Percentiles rank a stretch among this genome's conserved stretches.
These are phyloP conservation scores for Dreissena polymorpha DNA, from an alignment of 1,140 invertebrate genomes.

Conservation along the genomic window DNA sequence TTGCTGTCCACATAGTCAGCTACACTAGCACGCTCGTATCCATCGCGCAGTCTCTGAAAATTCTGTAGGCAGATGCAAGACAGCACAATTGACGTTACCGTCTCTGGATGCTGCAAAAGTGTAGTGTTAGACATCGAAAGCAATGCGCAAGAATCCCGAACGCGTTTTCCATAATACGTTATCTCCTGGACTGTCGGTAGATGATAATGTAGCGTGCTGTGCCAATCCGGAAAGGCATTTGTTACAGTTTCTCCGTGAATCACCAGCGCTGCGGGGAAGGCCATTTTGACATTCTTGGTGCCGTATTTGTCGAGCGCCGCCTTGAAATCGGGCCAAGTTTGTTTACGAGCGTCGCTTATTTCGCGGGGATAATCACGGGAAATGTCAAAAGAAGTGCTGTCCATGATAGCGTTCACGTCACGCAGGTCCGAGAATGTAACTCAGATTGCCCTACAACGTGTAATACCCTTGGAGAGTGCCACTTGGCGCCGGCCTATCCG, in stretches of 20 bases:
- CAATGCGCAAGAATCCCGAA: too few species aligned
- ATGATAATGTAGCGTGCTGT: too few species aligned
- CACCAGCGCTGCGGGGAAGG: not conserved
- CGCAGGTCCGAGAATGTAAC: slow-evolving; percentile 1
- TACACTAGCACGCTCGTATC: too few species aligned
- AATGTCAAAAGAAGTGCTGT: not conserved
- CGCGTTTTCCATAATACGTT: too few species aligned
- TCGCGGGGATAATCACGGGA: slow-evolving; percentile 13
- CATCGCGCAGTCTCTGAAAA: too few species aligned
- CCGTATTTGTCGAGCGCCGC: slow-evolving; percentile 1
- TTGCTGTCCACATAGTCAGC: too few species aligned
- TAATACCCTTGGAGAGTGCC: not conserved
- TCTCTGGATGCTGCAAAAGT: too few species aligned
- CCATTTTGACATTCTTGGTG: slow-evolving; percentile 6
- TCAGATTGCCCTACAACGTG: not conserved
- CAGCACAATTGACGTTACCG: too few species aligned
- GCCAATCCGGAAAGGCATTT: slow-evolving; percentile 11
- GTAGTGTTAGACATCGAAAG: too few species aligned
- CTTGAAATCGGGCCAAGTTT: slow-evolving; percentile 17
- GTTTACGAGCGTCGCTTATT: slow-evolving; percentile 2
- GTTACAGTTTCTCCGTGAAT: slow-evolving; percentile 6
- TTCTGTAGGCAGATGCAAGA: too few species aligned
- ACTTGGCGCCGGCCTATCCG: slow-evolving; percentile 6
- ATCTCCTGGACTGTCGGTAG: too few species aligned
- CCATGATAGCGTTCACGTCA: not conserved